Percentiles rank a stretch among this genome's conserved stretches.
phyloP scores from a whole-genome alignment of 2,113 vertebrate species.

The Prolemur simus region DNA sequence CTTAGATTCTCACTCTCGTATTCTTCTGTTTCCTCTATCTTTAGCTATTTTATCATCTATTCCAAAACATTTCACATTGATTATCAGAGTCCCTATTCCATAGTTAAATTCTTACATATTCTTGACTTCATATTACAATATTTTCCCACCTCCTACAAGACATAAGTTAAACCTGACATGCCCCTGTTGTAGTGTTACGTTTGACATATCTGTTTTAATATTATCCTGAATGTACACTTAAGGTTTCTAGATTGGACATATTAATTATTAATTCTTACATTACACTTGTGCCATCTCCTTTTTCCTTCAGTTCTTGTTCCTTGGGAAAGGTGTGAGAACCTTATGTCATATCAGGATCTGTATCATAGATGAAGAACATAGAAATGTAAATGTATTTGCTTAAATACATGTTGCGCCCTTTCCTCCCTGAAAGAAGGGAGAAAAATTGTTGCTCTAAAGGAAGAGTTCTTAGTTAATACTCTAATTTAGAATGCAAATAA shows the following conservation, averaged over 20 bases:
- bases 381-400: not conserved
- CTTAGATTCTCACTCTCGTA: not conserved
- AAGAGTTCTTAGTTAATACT: not conserved
- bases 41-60: not conserved
- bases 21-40: not conserved
- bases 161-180: not conserved
- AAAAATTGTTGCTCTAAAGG: not conserved
- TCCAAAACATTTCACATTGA: not conserved
- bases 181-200: not conserved
- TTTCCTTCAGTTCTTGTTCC: not conserved
- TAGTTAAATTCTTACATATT: not conserved
- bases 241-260: not conserved
- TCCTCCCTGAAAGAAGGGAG: not conserved
- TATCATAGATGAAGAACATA: not conserved
- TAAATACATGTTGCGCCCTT: not conserved
- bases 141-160: not conserved
- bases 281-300: not conserved
- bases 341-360: not conserved
- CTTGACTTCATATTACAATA: not conserved
- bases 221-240: not conserved
- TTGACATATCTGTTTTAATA: not conserved
- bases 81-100: not conserved
- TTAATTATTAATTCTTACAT: not conserved
- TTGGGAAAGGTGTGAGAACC: not conserved
- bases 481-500: not conserved